Evolutionary conservation across 64 coral and sea anemone genomes (phyloP), one percentile per base, ranked within the genome.

Genomic region (Stylophora pistillata): DNA sequence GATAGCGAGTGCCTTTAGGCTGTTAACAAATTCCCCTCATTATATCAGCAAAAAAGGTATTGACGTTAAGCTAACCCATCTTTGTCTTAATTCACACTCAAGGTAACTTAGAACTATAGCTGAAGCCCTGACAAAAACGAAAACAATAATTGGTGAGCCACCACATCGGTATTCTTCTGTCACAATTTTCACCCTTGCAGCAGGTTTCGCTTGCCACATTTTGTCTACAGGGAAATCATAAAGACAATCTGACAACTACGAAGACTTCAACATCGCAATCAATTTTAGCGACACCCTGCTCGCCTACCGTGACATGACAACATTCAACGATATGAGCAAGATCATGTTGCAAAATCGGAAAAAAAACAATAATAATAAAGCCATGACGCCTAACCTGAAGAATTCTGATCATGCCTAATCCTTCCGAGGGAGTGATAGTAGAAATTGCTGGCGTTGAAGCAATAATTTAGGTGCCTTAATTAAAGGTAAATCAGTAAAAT

Each of bases 281-380:
- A 47, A 47, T 47, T 56, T 14, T 59, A 58, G 21, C 15, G 13
- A 60, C 18, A 12, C 53, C 0, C 4, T 41, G 20, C 12, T n/a
- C 74, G 74, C 52, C 21, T 77, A 28, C 17, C 13, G 56, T 79
- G 55, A 79, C 77, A 78, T 53, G 75, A 77, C 27, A 56, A 47
- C 37, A 47, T 47, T 7, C 37, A 47, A 47, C 37, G 3, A 47
- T 47, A 47, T 47, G 37, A 47, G 37, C 37, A 3, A 47, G 37
- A 47, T 47, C 37, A 47, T 47, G 7, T 47, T 47, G 37, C 3
- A 4, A 47, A 47, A 47, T 47, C 37, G 37, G 7, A 47, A 47
- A 68, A 68, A 21, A 26, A n/a, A 25, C 10, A n/a, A 11, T 11
- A 27, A 68, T 10, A 12, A 68, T 21, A 0, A 13, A 52, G 30